Base-by-base conservation (phyloP, 2,113 vertebrate species). In the Odontophorus gujanensis region DNA sequence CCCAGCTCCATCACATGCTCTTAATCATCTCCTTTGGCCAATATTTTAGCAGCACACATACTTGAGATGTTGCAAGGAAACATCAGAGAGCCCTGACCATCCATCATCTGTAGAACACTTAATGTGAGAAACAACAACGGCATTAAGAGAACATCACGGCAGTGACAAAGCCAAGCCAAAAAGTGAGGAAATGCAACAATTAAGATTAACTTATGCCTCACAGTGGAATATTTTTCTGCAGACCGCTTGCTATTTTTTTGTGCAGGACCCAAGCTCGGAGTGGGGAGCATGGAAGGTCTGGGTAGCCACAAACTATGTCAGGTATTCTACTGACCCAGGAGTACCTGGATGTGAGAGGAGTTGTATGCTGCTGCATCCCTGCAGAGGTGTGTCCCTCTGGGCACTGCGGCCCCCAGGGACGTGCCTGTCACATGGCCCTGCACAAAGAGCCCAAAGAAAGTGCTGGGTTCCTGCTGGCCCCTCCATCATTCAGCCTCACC, bases 101-200 rank as follows among this genome's bases (percentile, higher is more conserved):
- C 81, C 81, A 90, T 93, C 84, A 87, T 61, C n/a, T 34, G 48
- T 61, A 61, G 72, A 91, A 90, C 83, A 78, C 76, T 90, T 87
- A 16, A 61, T 88, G 40, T 57, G 81, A 86, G 90, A 84, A 94
- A 88, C 82, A 88, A 84, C 78, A 96, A 95, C 61, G 87, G 73
- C 91, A 90, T 93, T 95, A 93, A 94, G 95, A 93, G 93, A 81
- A 69, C 79, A 92, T 93, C 92, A 95, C 3, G 6, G 76, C 88
- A 78, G 73, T n/a, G 65, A 92, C 83, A 86, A 94, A 93, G 85
- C 88, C 93, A 85, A 93, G 89, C 73, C 84, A 73, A 86, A 90
- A 90, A 76, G 61, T 28, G 71, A 95, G 83, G 81, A 93, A 96
- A 89, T 0, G 4, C 63, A 71, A 91, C 87, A 83, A 95, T 95